Percentiles rank a stretch among this genome's conserved stretches.
These are phyloP conservation scores for Drosophila lacteicornis DNA, from an alignment of 1,140 invertebrate genomes.

Conservation along the genomic window DNA sequence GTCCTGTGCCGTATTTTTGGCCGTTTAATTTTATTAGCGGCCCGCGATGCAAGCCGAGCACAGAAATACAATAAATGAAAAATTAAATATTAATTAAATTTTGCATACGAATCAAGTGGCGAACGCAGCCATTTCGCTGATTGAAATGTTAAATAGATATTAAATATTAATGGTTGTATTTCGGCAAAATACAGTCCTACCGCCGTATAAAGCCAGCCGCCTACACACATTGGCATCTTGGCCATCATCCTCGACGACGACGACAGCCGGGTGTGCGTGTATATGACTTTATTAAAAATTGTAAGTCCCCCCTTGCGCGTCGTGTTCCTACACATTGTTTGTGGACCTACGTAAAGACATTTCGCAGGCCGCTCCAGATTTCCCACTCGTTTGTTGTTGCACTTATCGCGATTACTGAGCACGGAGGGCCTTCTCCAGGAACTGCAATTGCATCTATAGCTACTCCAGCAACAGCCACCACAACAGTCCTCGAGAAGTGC, in stretches of 20 bases:
- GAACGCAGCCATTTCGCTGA: slow-evolving; percentile 42
- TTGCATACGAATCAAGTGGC: slow-evolving; percentile 47
- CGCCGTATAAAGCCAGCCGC: slow-evolving; percentile 1
- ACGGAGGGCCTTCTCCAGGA: slow-evolving; percentile 16
- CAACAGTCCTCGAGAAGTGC: slow-evolving; percentile 23
- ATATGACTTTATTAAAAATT: slow-evolving; percentile 80
- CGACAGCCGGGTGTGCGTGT: slow-evolving; percentile 64
- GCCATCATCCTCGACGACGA: slow-evolving; percentile 19
- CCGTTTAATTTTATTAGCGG: slow-evolving; percentile 73
- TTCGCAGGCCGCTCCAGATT: slow-evolving; percentile 40
- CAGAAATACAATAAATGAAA: slow-evolving; percentile 78
- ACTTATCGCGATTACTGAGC: slow-evolving; percentile 56
- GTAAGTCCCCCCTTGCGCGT: slow-evolving; percentile 51
- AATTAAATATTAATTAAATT: slow-evolving; percentile 79
- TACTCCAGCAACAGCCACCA: background rate
- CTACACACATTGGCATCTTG: slow-evolving; percentile 12
- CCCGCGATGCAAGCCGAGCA: slow-evolving; percentile 42
- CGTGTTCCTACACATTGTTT: slow-evolving; percentile 72
- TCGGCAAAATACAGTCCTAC: slow-evolving; percentile 2
- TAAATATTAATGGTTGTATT: slow-evolving; percentile 67
- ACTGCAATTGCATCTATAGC: slow-evolving; percentile 12
- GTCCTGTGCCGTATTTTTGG: slow-evolving; percentile 39
- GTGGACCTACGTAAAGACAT: slow-evolving; percentile 63
- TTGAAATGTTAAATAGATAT: slow-evolving; percentile 78
- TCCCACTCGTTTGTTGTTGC: slow-evolving; percentile 44